Evolutionary conservation across 1,140 invertebrate genomes (phyloP), one percentile per base, ranked within the genome.

Genomic region (Philotrypesis tridentata): DNA sequence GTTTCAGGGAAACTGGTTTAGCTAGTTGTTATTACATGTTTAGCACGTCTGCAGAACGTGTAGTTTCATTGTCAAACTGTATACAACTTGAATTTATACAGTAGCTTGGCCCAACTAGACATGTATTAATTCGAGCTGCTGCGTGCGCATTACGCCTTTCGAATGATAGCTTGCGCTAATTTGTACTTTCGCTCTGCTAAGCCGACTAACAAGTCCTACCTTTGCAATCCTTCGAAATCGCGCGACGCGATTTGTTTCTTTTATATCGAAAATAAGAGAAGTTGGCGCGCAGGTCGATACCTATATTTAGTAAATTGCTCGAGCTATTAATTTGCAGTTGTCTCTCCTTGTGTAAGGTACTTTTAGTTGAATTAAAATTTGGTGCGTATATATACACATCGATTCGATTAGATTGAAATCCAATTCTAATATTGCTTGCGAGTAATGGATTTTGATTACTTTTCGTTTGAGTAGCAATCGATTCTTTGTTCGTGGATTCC

Each of bases 341-440:
- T 0, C 17, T n/a, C n/a, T n/a, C n/a, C n/a, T n/a, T n/a, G n/a
- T n/a, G 21, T 48, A 55, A 27, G 11, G 63, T 23, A 31, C 48
- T 75, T 75, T 63, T 61, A 61, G 29, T 74, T 1, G 60, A 31
- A 74, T 60, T 60, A 21, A 55, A 6, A 31, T 31, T 60, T 74
- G 9, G 2, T 31, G 43, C 31, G n/a, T n/a, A n/a, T n/a, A n/a
- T n/a, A n/a, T n/a, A n/a, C n/a, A n/a, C n/a, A 2, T 31, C 6
- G 21, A 55, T 74, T 43, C 29, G 8, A 60, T 60, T 55, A 33
- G 61, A 60, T 33, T 55, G 21, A 55, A 55, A 21, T 55, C 21
- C 48, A 55, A 55, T 55, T 55, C 48, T 55, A 55, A 55, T 55
- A 55, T 55, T n/a, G 48, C 48, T 0, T 7, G 48, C 48, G 21